Base-by-base conservation (phyloP, 92 coral and sea anemone genomes). In the Epizoanthus ramosus region DNA sequence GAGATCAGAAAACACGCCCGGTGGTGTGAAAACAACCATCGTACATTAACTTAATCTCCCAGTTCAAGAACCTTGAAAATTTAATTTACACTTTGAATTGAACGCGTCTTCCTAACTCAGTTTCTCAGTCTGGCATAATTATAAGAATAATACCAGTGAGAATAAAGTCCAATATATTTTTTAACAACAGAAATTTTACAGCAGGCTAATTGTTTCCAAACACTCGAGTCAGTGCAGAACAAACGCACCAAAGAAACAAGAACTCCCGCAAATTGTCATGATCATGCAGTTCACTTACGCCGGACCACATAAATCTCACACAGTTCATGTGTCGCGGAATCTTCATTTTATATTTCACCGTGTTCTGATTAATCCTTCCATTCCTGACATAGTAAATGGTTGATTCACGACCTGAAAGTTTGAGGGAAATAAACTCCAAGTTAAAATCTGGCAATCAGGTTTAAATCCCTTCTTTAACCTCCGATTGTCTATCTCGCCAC, bases 231-330 rank as follows among this genome's bases (percentile, higher is more conserved):
- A 41, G 47, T 41, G 47, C 47, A 41, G 47, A 41, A 41, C 47
- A 41, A 47, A 8, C 53, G 53, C 14, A 47, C 53, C 14, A 47
- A 47, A 10, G 14, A 47, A 47, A 47, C 53, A 47, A 47, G 14
- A 47, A 9, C 47, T 41, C 8, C 47, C 8, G 6, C 47, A 41
- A 6, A n/a, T n/a, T n/a, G n/a, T 41, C 53, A 10, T 8, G 14
- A 47, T 7, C 53, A 9, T 1, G n/a, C n/a, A 28, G 31, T 28
- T 28, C 53, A 47, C 53, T 47, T 47, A 47, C 53, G 14, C 53
- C 8, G 69, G 63, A 89, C 98, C 99, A 94, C 56, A 89, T 90
- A 82, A 97, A 97, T 12, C 90, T 85, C 76, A 94, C 43, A 79
- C 98, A 94, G 47, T 97, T 83, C 16, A 94, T 85, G 19, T 79